Conservation (phyloP, 2,888 invertebrate genomes). For the Drosophila aldrichi region DNA sequence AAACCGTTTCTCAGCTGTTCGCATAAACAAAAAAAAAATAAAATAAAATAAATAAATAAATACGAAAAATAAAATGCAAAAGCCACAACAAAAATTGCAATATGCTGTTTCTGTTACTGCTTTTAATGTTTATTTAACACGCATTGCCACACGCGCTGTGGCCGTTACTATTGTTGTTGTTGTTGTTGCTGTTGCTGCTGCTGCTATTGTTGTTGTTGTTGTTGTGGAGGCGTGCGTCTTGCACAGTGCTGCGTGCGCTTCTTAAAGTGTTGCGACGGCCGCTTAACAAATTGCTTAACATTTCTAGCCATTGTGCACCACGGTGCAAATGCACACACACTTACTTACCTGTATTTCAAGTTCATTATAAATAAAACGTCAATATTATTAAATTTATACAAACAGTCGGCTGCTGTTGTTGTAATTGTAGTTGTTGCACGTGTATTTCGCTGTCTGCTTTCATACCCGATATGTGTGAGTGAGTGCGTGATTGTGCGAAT, state of each 20-base stretch:
- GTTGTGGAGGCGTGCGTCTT: constrained; percentile 12
- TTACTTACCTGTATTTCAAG: constrained; percentile 57
- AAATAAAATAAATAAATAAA: background rate
- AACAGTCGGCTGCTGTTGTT: constrained; percentile 35
- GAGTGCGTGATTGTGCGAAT: constrained; percentile 19
- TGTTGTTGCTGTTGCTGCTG: constrained; percentile 5
- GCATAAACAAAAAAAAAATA: constrained; percentile 39
- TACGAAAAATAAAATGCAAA: constrained; percentile 29
- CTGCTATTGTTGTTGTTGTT: constrained; percentile 18
- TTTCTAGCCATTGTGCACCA: constrained; percentile 29
- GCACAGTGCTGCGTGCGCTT: constrained; percentile 36
- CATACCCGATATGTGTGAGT: constrained; percentile 18
- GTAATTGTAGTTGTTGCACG: constrained; percentile 37
- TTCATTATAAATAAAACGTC: constrained; percentile 80
- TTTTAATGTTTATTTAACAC: constrained; percentile 78
- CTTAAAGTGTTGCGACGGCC: constrained; percentile 1
- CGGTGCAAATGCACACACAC: constrained; percentile 44
- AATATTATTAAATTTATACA: constrained; percentile 78
- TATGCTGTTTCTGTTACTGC: constrained; percentile 49
- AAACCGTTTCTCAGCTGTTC: constrained; percentile 64
- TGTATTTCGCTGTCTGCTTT: constrained; percentile 31
- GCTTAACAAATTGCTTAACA: constrained; percentile 7
- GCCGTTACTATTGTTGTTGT: constrained; percentile 41
- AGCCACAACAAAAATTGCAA: constrained; percentile 48
- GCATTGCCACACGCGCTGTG: constrained; percentile 71